phyloP scores from a whole-genome alignment of 2,797 vertebrate genomes.

The Thunnus albacares region DNA sequence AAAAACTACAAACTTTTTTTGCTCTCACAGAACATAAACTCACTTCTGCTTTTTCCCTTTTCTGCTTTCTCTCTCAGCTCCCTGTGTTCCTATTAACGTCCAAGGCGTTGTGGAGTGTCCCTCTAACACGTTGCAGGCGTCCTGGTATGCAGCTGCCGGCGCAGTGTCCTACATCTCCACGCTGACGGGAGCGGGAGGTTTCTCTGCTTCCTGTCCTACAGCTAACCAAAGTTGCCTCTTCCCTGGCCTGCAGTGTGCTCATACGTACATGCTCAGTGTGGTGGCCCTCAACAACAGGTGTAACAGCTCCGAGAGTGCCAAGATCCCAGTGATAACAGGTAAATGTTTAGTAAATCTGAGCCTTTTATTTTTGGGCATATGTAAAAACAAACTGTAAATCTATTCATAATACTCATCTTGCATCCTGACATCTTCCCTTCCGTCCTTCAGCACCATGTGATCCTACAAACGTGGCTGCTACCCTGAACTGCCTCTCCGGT shows the following conservation, averaged over 20 bases:
- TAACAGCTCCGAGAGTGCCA: constrained; percentile 69
- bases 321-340: constrained; percentile 74
- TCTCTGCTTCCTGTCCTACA: constrained; percentile 53
- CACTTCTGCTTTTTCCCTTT: not conserved
- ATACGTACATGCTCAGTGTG: constrained; percentile 75
- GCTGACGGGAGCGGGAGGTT: constrained; percentile 56
- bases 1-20: not conserved
- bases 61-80: constrained; percentile 66
- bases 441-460: constrained; percentile 80
- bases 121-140: constrained; percentile 73
- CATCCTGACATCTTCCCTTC: not conserved
- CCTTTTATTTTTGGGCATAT: not conserved
- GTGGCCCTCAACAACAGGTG: constrained; percentile 70
- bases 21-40: not conserved
- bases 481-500: constrained; percentile 71
- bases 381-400: not conserved
- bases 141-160: constrained; percentile 75
- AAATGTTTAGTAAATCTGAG: constrained; percentile 5
- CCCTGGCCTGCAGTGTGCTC: constrained; percentile 75
- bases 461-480: constrained; percentile 68
- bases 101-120: constrained; percentile 66
- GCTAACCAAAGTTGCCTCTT: constrained; percentile 64
- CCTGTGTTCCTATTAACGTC: constrained; percentile 77
- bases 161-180: constrained; percentile 71
- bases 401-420: not conserved